Conservation (phyloP, 2,113 vertebrate species). For the Oceanites oceanicus region DNA sequence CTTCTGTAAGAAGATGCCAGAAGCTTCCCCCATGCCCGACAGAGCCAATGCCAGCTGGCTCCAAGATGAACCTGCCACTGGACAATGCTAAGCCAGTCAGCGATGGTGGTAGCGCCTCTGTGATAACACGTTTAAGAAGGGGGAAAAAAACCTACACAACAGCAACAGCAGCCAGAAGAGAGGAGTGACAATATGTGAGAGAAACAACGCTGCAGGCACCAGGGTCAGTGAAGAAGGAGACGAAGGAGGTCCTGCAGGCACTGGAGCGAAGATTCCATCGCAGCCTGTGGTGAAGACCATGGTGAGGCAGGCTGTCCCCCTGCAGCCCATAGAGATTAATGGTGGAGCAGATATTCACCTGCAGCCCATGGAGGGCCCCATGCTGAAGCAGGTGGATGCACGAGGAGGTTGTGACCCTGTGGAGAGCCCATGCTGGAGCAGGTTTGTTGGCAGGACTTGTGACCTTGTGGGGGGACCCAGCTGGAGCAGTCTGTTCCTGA, state of each 20-base stretch:
- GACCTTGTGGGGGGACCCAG: background rate
- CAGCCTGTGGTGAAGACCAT: accelerated
- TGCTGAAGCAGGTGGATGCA: background rate
- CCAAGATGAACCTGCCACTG: background rate
- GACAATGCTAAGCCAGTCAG: background rate
- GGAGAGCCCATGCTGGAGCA: accelerated
- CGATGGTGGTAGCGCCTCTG: accelerated
- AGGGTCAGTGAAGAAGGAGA: background rate
- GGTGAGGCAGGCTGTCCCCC: background rate
- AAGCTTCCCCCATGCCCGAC: too few species aligned
- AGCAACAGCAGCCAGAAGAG: background rate
- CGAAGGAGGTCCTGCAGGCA: background rate
- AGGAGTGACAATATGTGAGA: background rate
- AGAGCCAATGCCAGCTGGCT: background rate
- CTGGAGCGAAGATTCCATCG: accelerated
- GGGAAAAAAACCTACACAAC: background rate
- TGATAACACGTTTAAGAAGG: background rate
- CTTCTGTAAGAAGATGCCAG: background rate
- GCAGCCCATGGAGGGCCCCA: background rate
- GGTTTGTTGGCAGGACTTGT: background rate
- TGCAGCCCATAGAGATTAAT: background rate
- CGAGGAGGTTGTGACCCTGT: background rate
- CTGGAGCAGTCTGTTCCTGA: background rate
- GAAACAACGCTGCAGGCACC: background rate
- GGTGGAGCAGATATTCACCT: background rate